Conservation (phyloP, 2,113 vertebrate genomes). For the Leptobrachium leishanense region DNA sequence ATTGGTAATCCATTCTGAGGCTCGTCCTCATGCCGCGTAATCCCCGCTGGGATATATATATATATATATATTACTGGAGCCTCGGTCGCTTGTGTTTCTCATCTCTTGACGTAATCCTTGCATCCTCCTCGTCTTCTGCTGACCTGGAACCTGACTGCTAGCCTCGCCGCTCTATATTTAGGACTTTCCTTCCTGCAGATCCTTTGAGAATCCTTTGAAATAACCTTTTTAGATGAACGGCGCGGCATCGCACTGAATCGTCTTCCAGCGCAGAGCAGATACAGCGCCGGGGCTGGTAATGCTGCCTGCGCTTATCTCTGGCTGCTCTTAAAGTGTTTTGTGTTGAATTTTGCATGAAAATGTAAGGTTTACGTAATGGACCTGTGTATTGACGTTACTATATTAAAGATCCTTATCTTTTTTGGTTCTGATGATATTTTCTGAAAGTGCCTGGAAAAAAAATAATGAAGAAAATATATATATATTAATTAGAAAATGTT, state of each 20-base stretch:
- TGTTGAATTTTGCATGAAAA: too few relatives aligned
- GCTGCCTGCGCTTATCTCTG: too few relatives aligned
- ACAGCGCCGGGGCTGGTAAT: not conserved
- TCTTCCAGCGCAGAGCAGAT: not conserved
- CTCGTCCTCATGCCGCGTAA: too few relatives aligned
- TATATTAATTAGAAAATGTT: too few relatives aligned
- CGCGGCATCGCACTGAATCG: not conserved
- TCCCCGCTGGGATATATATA: not conserved
- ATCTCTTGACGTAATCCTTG: not conserved
- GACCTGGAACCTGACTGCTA: not conserved
- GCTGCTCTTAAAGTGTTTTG: too few relatives aligned
- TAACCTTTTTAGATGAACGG: not conserved
- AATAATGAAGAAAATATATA: too few relatives aligned
- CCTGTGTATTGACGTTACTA: too few relatives aligned
- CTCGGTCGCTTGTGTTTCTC: not conserved
- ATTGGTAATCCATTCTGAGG: too few relatives aligned
- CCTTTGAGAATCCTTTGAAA: not conserved
- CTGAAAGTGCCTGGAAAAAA: too few relatives aligned
- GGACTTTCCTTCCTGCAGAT: not conserved
- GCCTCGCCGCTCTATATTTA: not conserved
- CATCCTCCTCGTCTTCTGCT: not conserved
- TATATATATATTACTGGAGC: not conserved
- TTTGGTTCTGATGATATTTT: too few relatives aligned
- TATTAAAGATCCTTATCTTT: too few relatives aligned
- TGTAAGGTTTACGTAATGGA: too few relatives aligned